Evolutionary conservation across 2,888 invertebrate genomes (phyloP), one percentile per base, ranked within the genome.

Genomic region (Thecocarcelia acutangulata): DNA sequence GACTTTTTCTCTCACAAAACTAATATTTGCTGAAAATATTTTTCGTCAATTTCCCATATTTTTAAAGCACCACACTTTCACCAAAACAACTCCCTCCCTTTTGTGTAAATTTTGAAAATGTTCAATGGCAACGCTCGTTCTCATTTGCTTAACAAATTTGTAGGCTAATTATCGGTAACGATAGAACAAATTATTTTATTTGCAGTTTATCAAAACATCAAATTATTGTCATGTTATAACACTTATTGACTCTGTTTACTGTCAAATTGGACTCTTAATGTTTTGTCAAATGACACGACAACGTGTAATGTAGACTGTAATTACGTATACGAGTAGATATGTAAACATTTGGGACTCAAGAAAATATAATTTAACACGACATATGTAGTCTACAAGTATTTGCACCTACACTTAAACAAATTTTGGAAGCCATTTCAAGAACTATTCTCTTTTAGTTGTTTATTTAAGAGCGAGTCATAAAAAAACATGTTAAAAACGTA

Each of bases 231-330:
- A 9, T 52, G n/a, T 52, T 21, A 13, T 1, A 1, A 19, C 19
- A 19, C 17, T 12, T 37, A 44, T 66, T 61, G 37, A 69, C 61
- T 64, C 80, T 11, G 48, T 13, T 40, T 54, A 59, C 28, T 63
- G 44, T 44, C 12, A 19, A 28, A 46, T 46, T 59, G 13, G 61
- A 61, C 40, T 40, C 11, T 69, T 40, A 74, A 33, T 37, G 56
- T 50, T 28, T 13, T 61, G 66, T 66, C 33, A 61, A 66, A n/a
- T 66, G 64, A 8, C 42, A 61, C 24, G 17, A 50, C 28, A 66
- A n/a, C 54, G 37, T 76, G 73, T 74, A 69, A 76, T 69, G 15
- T 64, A 58, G 42, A 58, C 64, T 64, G 48, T 70, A 78, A 72
- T 78, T 72, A 59, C 15, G 21, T 1, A 15, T 24, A 24, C 5